phyloP scores from a whole-genome alignment of 2,113 vertebrate species.

The Mystacornis crossleyi region DNA sequence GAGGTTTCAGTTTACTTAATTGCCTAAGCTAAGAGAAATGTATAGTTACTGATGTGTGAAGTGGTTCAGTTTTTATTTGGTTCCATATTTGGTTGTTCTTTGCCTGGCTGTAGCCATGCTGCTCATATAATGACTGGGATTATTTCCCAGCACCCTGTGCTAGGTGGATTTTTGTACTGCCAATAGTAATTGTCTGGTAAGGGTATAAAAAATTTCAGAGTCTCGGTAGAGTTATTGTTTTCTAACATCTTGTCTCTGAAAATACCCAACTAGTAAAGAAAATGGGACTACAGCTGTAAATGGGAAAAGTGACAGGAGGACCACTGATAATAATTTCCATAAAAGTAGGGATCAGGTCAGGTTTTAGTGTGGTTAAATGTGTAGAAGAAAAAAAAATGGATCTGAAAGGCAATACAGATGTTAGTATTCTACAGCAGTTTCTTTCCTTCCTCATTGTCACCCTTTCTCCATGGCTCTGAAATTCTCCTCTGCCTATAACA shows the following conservation, averaged over 20 bases:
- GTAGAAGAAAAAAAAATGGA: background rate
- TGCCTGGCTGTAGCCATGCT: background rate
- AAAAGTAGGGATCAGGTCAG: background rate
- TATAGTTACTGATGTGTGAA: background rate
- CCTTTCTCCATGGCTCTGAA: background rate
- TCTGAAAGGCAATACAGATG: background rate
- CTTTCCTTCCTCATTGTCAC: background rate
- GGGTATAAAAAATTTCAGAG: background rate
- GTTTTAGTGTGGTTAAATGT: background rate
- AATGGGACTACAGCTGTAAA: background rate
- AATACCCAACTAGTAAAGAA: background rate
- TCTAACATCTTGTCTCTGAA: background rate
- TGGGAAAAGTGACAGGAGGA: background rate
- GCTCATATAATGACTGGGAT: background rate
- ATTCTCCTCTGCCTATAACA: background rate
- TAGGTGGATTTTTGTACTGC: slow-evolving; percentile 17
- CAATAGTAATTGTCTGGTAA: background rate
- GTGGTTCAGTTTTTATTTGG: background rate
- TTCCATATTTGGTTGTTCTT: background rate
- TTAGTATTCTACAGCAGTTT: background rate
- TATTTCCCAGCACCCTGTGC: background rate
- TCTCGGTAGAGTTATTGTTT: background rate
- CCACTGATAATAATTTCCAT: background rate
- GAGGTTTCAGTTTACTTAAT: background rate
- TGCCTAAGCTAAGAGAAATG: background rate